Percentiles rank a stretch among this genome's conserved stretches.
Conservation (phyloP, 2,797 vertebrate genomes). For the Periparus ater region DNA sequence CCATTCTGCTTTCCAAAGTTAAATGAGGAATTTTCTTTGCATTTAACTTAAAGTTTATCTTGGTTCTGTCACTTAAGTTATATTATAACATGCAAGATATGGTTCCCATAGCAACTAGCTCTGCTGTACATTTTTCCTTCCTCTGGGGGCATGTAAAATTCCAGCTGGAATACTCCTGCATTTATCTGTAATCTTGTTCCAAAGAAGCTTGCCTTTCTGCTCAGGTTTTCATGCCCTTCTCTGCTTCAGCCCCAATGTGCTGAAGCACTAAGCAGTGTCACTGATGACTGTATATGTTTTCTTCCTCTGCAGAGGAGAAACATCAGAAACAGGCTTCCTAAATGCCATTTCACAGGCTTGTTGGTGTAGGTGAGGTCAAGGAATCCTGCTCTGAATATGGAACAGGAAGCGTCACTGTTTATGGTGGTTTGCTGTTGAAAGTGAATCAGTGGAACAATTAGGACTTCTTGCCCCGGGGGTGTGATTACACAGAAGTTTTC, state of each 20-base stretch:
- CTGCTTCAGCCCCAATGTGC: fast-evolving
- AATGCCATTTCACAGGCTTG: neutral
- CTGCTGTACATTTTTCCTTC: neutral
- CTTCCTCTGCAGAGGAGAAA: neutral
- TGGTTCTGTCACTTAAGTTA: neutral
- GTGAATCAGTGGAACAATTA: conserved; percentile 16
- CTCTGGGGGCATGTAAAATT: conserved; percentile 1
- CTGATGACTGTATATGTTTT: neutral
- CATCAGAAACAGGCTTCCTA: neutral
- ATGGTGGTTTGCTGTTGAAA: neutral
- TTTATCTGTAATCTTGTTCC: conserved; percentile 1
- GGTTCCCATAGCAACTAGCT: neutral
- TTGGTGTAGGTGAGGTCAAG: neutral
- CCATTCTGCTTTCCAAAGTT: neutral
- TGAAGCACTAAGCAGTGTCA: neutral
- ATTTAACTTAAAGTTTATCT: neutral
- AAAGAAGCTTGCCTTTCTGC: neutral
- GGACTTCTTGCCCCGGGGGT: neutral
- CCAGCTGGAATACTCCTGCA: neutral
- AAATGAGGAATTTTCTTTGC: neutral
- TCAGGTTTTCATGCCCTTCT: neutral
- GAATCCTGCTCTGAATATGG: neutral
- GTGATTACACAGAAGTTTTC: neutral
- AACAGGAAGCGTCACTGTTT: neutral
- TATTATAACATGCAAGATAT: neutral